Evolutionary conservation across 2,113 vertebrate genomes (phyloP), one percentile per base, ranked within the genome.

Genomic region (Ranitomeya imitator): DNA sequence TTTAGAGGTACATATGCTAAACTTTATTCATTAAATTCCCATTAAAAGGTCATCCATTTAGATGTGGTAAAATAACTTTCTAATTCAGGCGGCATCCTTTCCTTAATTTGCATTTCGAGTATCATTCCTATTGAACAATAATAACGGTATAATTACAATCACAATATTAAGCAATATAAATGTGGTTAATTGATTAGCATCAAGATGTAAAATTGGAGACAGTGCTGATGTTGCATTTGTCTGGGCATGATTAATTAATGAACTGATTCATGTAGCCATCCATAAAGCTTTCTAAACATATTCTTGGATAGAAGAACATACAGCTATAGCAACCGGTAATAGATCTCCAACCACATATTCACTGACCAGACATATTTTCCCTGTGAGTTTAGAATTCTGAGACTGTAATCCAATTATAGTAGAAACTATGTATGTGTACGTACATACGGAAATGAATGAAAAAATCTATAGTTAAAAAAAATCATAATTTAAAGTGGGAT

Each of bases 1-100:
- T 94, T 90, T 74, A 1, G 85, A 93, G 90, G 91, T 93, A 85
- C 15, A 65, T 83, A 93, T 94, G 90, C 92, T 94, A 91, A 92
- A 92, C 91, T 93, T 91, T 67, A 63, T 76, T 91, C 82, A 86
- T 92, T 92, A 90, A 79, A 59, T 91, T 60, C 81, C 89, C 92
- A 91, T 92, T 90, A 90, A 92, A 85, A 87, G 91, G 89, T 91
- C 91, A 77, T 85, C 86, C 79, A 90, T 77, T 80, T 61, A 82
- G 84, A 63, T 83, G 67, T 67, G 74, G 69, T 4, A 86, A 26
- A 59, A 78, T 87, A 79, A 89, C 91, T 89, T 85, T 15, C 31
- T 21, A 79, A 26, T 87, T 91, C 78, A 6, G 85, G 85, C 45
- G 85, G 85, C 45, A 87, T 14, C 55, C 37, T 63, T 51, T 89